Base-by-base conservation (phyloP, 2,888 invertebrate species). In the Acholoe squamosa region DNA sequence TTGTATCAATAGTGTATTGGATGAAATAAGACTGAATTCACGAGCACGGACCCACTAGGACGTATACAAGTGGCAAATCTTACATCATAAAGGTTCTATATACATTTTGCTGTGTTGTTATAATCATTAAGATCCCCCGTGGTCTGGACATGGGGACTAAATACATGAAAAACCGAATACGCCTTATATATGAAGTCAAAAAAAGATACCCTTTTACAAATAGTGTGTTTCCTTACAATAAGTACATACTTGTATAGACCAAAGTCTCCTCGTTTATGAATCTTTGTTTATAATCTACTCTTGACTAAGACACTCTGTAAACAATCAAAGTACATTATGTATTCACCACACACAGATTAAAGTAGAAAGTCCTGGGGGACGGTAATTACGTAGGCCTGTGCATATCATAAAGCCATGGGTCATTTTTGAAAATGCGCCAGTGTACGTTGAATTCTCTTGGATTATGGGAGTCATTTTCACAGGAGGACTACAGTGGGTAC, bases 371-470 rank as follows among this genome's bases (percentile, higher is more conserved):
- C 61, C 10, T 43, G 43, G 43, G 43, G 43, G 43, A 7, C 43
- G 3, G 43, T 43, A 43, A 43, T 43, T 43, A 43, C 43, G 43
- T 43, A 43, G 43, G 43, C 61, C 61, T 61, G 14, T 14, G 14
- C 19, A 19, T 61, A n/a, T 61, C 5, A 61, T 61, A n/a, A 61
- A n/a, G 61, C 61, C n/a, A 61, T 7, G 14, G 61, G 61, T 61
- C 61, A 61, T 61, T 61, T n/a, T 61, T 61, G 61, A 61, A 61
- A 61, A 61, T n/a, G 61, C 61, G 61, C 61, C 61, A 61, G 61
- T n/a, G 61, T n/a, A 7, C 5, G 7, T 61, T 61, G 5, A 19
- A 61, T 61, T 19, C 61, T n/a, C n/a, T 61, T 3, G n/a, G 61
- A 61, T 61, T 61, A 61, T n/a, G 61, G 61, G 22, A 61, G n/a